Conservation (phyloP, 1,140 invertebrate genomes). For the Drosophila murphyi region DNA sequence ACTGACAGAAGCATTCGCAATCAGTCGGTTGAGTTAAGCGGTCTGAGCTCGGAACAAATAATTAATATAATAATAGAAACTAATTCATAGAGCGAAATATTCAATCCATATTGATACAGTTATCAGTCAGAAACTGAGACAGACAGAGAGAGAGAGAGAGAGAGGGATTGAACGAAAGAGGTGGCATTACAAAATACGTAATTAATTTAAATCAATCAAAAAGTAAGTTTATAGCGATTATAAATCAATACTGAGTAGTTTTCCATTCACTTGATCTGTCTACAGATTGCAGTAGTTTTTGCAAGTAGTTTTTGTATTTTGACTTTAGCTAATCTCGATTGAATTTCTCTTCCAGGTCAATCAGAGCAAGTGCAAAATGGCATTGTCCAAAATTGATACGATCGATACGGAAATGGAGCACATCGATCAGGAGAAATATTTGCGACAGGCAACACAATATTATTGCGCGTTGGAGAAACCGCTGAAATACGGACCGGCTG, state of each 20-base stretch:
- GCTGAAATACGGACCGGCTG: constrained; percentile 73
- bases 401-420: constrained; percentile 71
- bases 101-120: constrained; percentile 28
- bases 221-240: constrained; percentile 38
- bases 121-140: constrained; percentile 22
- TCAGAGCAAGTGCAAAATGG: constrained; percentile 73
- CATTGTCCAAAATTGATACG: constrained; percentile 74
- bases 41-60: constrained; percentile 6
- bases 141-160: too few relatives aligned
- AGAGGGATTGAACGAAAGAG: too few relatives aligned
- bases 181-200: constrained; percentile 40
- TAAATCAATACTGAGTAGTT: constrained; percentile 43
- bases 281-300: neutral
- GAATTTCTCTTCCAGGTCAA: constrained; percentile 56
- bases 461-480: constrained; percentile 82
- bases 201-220: constrained; percentile 76
- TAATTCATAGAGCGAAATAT: constrained; percentile 18
- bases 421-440: constrained; percentile 77
- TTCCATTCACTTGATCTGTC: constrained; percentile 41
- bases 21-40: constrained; percentile 30
- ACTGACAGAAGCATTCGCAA: constrained; percentile 32
- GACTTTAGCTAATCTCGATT: too few relatives aligned
- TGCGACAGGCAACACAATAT: constrained; percentile 75
- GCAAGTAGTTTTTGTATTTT: too few relatives aligned
- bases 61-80: neutral